Evolutionary conservation across 2,113 vertebrate genomes (phyloP).

Genomic region (Climacteris rufus): DNA sequence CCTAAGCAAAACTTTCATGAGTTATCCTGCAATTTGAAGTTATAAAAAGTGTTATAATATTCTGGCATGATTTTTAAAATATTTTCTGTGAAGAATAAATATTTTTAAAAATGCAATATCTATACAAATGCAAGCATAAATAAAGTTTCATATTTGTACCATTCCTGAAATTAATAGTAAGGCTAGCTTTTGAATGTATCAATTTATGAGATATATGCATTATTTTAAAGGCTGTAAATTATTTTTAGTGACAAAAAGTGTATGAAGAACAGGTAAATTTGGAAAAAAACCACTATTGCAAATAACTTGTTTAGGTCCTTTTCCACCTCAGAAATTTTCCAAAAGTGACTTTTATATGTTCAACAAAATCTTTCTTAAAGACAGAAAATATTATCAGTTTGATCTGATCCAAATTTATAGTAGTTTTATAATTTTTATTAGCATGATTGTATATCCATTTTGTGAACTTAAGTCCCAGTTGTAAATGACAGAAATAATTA

Average conservation of each 20-base stretch:
- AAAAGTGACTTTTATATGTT: not conserved
- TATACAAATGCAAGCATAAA: not conserved
- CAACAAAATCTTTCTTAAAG: not conserved
- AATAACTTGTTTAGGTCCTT: not conserved
- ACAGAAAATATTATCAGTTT: not conserved
- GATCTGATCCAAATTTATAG: not conserved
- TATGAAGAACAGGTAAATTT: not conserved
- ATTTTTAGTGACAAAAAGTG: not conserved
- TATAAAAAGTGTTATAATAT: not conserved
- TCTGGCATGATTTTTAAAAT: not conserved
- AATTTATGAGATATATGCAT: not conserved
- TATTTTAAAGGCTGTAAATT: not conserved
- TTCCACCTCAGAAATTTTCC: not conserved
- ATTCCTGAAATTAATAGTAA: not conserved
- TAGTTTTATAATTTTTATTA: not conserved
- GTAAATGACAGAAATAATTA: not conserved
- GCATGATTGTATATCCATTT: not conserved
- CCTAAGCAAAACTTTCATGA: not conserved
- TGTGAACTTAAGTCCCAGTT: not conserved
- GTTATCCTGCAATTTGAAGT: not conserved
- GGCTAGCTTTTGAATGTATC: not conserved
- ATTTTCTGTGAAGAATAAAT: not conserved
- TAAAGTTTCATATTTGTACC: not conserved
- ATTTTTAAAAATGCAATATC: not conserved
- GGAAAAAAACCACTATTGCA: not conserved